These are phyloP conservation scores for Acanthornis magna DNA, from an alignment of 2,797 vertebrate genomes.

Conservation along the genomic window DNA sequence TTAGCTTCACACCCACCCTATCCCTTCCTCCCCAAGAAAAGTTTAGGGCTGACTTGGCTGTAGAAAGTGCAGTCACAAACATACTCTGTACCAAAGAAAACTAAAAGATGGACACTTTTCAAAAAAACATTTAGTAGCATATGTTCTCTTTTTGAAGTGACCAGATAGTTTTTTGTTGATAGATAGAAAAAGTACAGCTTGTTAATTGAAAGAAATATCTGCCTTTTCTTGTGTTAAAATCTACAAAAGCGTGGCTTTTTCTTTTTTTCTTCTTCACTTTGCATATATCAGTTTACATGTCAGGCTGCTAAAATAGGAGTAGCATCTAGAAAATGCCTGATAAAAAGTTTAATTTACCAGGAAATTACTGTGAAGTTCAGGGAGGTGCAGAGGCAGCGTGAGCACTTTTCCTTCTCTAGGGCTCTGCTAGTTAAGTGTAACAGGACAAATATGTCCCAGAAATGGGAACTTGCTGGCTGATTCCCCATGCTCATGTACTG, in stretches of 20 bases:
- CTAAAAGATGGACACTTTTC: background rate
- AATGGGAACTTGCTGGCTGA: background rate
- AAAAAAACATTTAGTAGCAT: background rate
- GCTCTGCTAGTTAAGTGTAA: background rate
- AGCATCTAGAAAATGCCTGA: background rate
- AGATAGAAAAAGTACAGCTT: background rate
- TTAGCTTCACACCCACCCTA: background rate
- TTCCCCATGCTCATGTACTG: background rate
- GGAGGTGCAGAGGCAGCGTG: rapidly evolving
- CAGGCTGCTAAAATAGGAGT: background rate
- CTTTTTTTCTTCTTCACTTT: background rate
- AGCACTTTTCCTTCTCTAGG: background rate
- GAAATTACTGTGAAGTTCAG: background rate
- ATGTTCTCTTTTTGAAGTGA: background rate
- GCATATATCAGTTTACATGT: background rate
- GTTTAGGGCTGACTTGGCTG: background rate
- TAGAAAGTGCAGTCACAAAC: background rate
- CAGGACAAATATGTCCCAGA: background rate
- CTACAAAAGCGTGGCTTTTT: rapidly evolving
- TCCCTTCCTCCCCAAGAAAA: rapidly evolving
- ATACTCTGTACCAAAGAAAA: background rate
- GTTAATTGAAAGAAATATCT: background rate
- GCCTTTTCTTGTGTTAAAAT: background rate
- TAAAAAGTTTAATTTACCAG: background rate
- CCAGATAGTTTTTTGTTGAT: background rate